phyloP scores from a whole-genome alignment of 2,888 invertebrate genomes.

The Ormyrus nitidulus region DNA sequence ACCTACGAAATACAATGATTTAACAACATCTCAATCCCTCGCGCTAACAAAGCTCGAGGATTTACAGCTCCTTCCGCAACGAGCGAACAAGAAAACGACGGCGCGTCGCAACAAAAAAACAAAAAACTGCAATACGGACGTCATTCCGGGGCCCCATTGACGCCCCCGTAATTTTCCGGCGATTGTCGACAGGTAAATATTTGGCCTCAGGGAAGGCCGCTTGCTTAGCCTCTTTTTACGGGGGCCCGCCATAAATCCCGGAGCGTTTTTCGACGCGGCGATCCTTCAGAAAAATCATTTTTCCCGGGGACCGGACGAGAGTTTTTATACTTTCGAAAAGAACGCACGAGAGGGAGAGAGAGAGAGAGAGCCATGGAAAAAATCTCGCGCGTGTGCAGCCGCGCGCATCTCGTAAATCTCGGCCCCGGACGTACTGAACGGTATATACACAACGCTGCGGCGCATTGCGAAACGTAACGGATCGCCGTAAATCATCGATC shows the following conservation, averaged over 20 bases:
- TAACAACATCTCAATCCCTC: slow-evolving; percentile 27
- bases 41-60: not conserved
- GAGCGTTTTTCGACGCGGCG: no score
- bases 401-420: slow-evolving; percentile 25
- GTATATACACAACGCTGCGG: no score
- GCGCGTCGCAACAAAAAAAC: no score
- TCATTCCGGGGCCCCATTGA: not conserved
- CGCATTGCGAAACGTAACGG: slow-evolving; percentile 3
- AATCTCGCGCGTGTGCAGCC: not conserved
- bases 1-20: slow-evolving; percentile 31
- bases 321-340: no score
- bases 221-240: slow-evolving; percentile 7
- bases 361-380: no score
- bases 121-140: no score
- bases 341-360: no score
- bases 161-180: not conserved
- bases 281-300: no score
- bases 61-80: no score
- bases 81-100: no score
- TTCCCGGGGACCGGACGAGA: no score
- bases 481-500: slow-evolving; percentile 43
- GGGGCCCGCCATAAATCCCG: not conserved
- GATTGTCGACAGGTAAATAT: slow-evolving; percentile 46
- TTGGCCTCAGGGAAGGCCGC: slow-evolving; percentile 41
- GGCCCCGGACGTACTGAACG: no score